Evolutionary conservation across 1,140 invertebrate genomes (phyloP), one percentile per base, ranked within the genome.

Genomic region (Pogonomyrmex californicus): DNA sequence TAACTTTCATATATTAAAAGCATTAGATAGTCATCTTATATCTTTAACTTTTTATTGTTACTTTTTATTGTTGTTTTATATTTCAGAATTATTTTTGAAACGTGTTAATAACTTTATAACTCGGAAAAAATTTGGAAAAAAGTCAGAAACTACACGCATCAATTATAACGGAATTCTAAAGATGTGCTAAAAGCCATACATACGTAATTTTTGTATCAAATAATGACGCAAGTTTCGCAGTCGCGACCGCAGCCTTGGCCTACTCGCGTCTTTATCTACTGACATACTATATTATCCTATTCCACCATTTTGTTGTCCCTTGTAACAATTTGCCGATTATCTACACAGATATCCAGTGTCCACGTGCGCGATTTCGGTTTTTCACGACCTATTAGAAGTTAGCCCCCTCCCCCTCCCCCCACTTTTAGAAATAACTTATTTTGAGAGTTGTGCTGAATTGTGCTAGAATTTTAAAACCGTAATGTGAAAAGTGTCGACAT

Each of bases 211-310:
- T 36, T 41, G 12, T 23, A 82, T 71, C 1, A 41, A n/a, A 41
- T 77, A 49, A 33, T 44, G 36, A 76, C 33, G 44, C 7, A 3
- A 78, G 33, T 56, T 49, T 66, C 54, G 63, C 54, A 86, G 38
- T 36, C 17, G 10, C 17, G 44, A 51, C 23, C 47, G 38, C 44
- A 79, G 33, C 75, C 83, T 86, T 86, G 83, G 75, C 75, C 83
- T 86, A 86, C 63, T 86, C 49, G 17, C 33, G 7, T 30, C 47
- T 85, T 7, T 65, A 77, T 23, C 36, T 51, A 56, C 78, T 56
- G 12, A 70, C 44, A 79, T 68, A 33, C 49, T 78, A 66, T 63
- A 54, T 86, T 38, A 66, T 79, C 36, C 49, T 30, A 23, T 62
- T 85, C 56, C 10, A 14, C 17, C 12, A 51, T 68, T 41, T 54